Conservation (phyloP, 2,113 vertebrate genomes). For the Caranx ignobilis region DNA sequence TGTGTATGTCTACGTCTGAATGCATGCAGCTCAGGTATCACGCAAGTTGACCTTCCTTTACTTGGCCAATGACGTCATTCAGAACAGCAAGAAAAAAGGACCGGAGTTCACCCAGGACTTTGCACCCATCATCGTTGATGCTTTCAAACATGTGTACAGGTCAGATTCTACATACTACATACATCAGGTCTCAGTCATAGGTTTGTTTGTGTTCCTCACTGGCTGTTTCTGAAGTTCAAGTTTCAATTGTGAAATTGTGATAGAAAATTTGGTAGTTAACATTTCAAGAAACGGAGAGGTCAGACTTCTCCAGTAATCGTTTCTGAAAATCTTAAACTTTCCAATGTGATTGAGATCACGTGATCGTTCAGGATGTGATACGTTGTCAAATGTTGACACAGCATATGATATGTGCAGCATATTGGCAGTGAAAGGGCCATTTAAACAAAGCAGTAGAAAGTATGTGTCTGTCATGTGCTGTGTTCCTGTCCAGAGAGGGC, state of each 20-base stretch:
- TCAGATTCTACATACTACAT: constrained; percentile 68
- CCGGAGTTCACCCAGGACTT: constrained; percentile 99
- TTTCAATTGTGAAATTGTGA: not conserved
- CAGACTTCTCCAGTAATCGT: not conserved
- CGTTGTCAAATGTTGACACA: no score
- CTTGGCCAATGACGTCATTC: constrained; percentile 99
- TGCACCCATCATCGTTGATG: constrained; percentile 95
- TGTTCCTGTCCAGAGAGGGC: constrained; percentile 87
- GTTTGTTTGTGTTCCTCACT: not conserved
- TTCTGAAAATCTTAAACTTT: not conserved
- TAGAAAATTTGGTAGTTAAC: not conserved
- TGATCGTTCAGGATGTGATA: not conserved
- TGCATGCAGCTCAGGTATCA: constrained; percentile 90
- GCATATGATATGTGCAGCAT: not conserved
- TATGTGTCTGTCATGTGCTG: not conserved
- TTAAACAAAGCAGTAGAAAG: not conserved
- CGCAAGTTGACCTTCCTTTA: constrained; percentile 98
- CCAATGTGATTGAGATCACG: no score
- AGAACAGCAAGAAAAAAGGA: constrained; percentile 99
- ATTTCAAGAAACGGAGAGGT: not conserved
- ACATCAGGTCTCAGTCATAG: not conserved
- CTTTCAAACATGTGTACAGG: constrained; percentile 98
- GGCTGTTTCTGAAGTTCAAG: not conserved
- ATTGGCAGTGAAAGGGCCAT: not conserved
- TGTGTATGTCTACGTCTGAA: constrained; percentile 27